These are phyloP conservation scores for Orestias chungarensis DNA, from an alignment of 2,797 vertebrate genomes.

Conservation along the genomic window DNA sequence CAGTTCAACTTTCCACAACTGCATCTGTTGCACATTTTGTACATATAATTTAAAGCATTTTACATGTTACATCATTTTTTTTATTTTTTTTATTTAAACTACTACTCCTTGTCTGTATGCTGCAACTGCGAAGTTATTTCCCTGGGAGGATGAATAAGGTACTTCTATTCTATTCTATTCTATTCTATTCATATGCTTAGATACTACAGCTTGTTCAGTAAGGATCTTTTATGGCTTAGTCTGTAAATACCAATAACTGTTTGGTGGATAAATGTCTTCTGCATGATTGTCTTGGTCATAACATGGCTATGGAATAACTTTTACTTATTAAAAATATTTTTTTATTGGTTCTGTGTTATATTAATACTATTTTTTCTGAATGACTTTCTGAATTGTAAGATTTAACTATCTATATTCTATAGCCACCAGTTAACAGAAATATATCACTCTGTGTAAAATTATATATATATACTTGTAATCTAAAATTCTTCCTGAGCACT, in stretches of 20 bases:
- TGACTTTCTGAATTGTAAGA: neutral
- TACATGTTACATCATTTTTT: no score
- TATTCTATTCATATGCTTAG: neutral
- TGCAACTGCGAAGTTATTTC: no score
- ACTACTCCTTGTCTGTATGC: no score
- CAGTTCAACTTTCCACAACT: no score
- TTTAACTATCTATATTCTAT: neutral
- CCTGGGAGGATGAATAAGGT: no score
- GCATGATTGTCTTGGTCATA: neutral
- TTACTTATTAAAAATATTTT: neutral
- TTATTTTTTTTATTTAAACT: no score
- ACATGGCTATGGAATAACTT: neutral
- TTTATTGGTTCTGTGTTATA: neutral
- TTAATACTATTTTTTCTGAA: neutral
- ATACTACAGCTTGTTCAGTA: no score
- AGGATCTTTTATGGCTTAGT: no score
- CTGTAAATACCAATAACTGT: neutral
- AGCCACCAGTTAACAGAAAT: neutral
- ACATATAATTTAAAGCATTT: no score
- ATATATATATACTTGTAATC: constrained; percentile 24
- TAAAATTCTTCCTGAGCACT: constrained; percentile 46
- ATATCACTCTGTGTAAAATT: neutral
- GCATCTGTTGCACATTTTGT: no score
- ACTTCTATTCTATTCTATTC: no score
- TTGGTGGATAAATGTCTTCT: neutral